Conservation (phyloP, 2,888 invertebrate genomes). For the Agrotis exclamationis region DNA sequence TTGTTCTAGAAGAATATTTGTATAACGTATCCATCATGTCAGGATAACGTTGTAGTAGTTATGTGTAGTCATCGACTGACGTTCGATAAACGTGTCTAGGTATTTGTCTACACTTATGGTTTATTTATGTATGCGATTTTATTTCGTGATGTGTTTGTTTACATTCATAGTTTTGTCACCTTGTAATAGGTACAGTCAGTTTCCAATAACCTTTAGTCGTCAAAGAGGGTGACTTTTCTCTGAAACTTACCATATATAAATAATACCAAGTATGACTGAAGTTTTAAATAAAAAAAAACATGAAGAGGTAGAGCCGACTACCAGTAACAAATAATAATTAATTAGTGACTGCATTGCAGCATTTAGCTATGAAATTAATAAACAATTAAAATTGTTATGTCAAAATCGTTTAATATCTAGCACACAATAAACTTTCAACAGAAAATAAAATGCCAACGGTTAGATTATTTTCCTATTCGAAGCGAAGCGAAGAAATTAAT, state of each 20-base stretch:
- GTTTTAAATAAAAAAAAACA: too few species aligned
- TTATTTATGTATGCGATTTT: conserved; percentile 13
- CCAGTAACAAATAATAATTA: too few species aligned
- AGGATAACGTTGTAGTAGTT: conserved; percentile 25
- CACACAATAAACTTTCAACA: background rate
- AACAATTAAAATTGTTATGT: background rate
- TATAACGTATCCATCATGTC: conserved; percentile 40
- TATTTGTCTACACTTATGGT: conserved; percentile 7
- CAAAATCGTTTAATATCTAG: background rate
- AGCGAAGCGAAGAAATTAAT: background rate
- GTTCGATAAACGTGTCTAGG: conserved; percentile 42
- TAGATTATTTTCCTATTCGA: background rate
- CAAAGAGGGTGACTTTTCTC: too few species aligned
- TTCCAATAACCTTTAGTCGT: too few species aligned
- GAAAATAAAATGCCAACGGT: background rate
- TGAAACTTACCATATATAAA: too few species aligned
- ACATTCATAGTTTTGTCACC: conserved; percentile 11
- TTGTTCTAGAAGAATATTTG: conserved; percentile 24
- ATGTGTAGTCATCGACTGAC: conserved; percentile 20
- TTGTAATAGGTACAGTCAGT: too few species aligned
- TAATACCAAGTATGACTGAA: too few species aligned
- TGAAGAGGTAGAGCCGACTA: too few species aligned
- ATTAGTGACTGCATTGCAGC: too few species aligned
- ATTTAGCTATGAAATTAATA: too few species aligned
- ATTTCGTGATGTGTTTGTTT: conserved; percentile 16